Evolutionary conservation across 1,140 invertebrate species (phyloP), one percentile per base, ranked within the genome.

Genomic region (Andricus grossulariae): DNA sequence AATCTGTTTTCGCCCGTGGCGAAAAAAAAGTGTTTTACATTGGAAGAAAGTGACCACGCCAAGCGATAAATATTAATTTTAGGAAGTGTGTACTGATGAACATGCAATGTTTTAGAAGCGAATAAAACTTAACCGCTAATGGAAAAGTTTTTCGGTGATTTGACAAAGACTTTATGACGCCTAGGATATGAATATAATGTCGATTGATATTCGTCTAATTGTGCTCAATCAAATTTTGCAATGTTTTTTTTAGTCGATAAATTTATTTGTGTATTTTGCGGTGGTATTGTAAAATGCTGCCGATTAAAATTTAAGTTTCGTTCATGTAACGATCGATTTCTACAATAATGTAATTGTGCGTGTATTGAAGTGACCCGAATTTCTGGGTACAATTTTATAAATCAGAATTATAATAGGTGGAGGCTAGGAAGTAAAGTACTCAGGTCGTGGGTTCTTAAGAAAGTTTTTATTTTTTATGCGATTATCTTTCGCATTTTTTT

Each of bases 11-110:
- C 10, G 0, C 10, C 11, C 7, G 7, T 18, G 52, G 52, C n/a
- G n/a, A 8, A 52, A 18, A 54, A n/a, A 18, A 18, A 18, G 3
- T 5, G n/a, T 7, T 8, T 18, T n/a, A 18, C 18, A 54, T 54
- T 54, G 18, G 11, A 54, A 10, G 4, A 54, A 57, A 57, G 18
- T 3, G 19, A 57, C 4, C 5, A n/a, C 25, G 39, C 5, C 15
- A 66, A 66, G 13, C 7, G 39, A 52, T 51, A 72, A 75, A 57
- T 45, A 70, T 79, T 72, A 79, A 50, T 75, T 75, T 79, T 45
- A 79, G 66, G 49, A 19, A 79, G 55, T 50, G 16, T 54, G 55
- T 39, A 73, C 72, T 16, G 19, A 73, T 60, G 32, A 49, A 51
- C 2, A 50, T 71, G 55, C 13, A 66, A 76, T 71, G 15, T 50